Evolutionary conservation across 2,113 vertebrate genomes (phyloP).

Genomic region (Caranx melampygus): DNA sequence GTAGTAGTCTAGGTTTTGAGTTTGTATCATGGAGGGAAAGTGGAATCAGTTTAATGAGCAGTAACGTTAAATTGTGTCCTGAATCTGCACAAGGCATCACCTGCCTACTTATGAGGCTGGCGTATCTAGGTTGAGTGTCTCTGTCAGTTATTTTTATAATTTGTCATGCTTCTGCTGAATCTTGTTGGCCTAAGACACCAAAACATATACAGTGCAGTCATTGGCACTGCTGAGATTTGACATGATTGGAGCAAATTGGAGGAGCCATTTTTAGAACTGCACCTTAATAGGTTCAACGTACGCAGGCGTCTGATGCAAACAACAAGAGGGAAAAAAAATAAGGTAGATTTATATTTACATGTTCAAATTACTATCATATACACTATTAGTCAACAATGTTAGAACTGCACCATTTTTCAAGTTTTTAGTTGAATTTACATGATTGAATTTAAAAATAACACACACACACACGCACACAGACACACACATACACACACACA

Average conservation of each 20-base stretch:
- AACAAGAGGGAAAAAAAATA: too few relatives aligned
- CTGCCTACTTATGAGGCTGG: constrained; percentile 54
- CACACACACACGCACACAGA: too few relatives aligned
- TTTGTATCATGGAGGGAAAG: constrained; percentile 15
- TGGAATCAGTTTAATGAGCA: constrained; percentile 56
- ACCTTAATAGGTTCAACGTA: background rate
- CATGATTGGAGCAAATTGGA: constrained; percentile 35
- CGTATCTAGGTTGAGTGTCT: constrained; percentile 67
- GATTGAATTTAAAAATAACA: too few relatives aligned
- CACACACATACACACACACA: too few relatives aligned
- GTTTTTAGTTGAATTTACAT: too few relatives aligned
- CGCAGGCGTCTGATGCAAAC: background rate
- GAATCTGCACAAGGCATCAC: constrained; percentile 65
- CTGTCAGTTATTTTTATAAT: constrained; percentile 72
- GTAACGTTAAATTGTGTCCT: constrained; percentile 60
- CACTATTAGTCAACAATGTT: too few relatives aligned
- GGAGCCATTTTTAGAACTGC: background rate
- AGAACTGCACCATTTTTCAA: too few relatives aligned
- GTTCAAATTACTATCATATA: too few relatives aligned
- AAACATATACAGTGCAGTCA: constrained; percentile 29
- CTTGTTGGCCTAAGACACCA: constrained; percentile 27
- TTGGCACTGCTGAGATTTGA: constrained; percentile 34
- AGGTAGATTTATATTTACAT: too few relatives aligned
- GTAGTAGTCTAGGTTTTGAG: background rate
- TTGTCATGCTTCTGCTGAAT: constrained; percentile 56